Evolutionary conservation across 2,113 vertebrate species (phyloP).

Genomic region (Sarotherodon lohbergeri): DNA sequence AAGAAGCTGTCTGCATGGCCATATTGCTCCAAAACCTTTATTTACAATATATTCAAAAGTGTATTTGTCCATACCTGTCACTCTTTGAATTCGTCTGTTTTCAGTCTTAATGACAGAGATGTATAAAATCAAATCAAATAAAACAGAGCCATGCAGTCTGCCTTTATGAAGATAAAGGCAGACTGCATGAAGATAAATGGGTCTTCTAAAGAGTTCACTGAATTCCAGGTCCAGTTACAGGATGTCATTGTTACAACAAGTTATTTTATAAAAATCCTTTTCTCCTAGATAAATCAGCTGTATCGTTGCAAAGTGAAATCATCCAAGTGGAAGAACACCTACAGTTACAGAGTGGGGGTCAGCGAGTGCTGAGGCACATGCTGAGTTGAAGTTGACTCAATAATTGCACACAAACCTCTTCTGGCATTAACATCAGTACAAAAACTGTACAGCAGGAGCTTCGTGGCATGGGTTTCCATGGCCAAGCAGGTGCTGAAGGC

Average conservation of each 20-base stretch:
- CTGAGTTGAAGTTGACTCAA: not conserved
- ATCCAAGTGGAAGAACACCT: not conserved
- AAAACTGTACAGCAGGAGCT: not conserved
- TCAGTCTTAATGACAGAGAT: not conserved
- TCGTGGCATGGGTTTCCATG: not conserved
- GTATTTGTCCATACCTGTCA: fast-evolving
- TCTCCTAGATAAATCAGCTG: not conserved
- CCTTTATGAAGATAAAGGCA: not conserved
- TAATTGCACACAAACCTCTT: not conserved
- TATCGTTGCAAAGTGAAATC: not conserved
- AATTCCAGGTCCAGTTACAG: not conserved
- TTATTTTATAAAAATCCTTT: not conserved
- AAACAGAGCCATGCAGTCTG: not conserved
- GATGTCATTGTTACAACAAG: not conserved
- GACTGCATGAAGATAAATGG: too few species aligned
- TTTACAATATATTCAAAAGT: not conserved
- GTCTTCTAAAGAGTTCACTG: not conserved
- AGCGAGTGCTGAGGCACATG: too few species aligned
- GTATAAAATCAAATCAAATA: not conserved
- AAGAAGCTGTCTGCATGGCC: not conserved
- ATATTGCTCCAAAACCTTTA: not conserved
- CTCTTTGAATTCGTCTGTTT: not conserved
- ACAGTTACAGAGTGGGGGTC: not conserved
- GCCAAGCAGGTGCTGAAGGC: not conserved
- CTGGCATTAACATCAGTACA: not conserved